Evolutionary conservation across 2,797 vertebrate genomes (phyloP).

Genomic region (Gymnothorax reevesii): DNA sequence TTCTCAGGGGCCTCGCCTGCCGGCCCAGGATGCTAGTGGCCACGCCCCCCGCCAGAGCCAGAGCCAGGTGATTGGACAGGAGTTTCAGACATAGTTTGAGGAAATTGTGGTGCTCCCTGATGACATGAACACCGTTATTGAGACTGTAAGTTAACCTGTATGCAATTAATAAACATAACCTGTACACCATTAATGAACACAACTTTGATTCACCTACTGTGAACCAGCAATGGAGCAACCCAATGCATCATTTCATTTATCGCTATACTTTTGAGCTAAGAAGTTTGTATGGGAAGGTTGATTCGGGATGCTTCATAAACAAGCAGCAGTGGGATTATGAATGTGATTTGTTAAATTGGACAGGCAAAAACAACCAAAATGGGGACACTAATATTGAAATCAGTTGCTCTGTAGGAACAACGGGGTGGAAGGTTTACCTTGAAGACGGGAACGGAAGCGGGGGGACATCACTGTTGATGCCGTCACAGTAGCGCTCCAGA

Average conservation of each 20-base stretch:
- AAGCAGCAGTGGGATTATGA: background rate
- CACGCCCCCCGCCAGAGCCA: conserved; percentile 80
- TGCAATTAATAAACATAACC: background rate
- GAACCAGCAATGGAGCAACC: background rate
- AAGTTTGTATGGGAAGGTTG: background rate
- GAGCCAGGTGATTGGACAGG: conserved; percentile 80
- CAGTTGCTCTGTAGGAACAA: background rate
- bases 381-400: background rate
- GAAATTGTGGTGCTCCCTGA: conserved; percentile 80
- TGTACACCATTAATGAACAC: background rate
- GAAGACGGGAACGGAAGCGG: conserved; percentile 82
- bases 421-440: conserved; percentile 61
- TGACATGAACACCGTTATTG: conserved; percentile 48
- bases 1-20: conserved; percentile 79
- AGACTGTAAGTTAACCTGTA: conserved; percentile 17
- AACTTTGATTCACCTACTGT: background rate
- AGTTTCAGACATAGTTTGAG: conserved; percentile 80
- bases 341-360: background rate
- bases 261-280: background rate
- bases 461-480: conserved; percentile 81
- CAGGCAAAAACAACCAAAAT: background rate
- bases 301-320: background rate
- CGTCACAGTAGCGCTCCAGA: conserved; percentile 82
- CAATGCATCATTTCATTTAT: background rate
- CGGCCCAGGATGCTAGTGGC: conserved; percentile 82